Conservation (phyloP, 35 echinoderm and acorn worm species). For the Apostichopus parvimensis region DNA sequence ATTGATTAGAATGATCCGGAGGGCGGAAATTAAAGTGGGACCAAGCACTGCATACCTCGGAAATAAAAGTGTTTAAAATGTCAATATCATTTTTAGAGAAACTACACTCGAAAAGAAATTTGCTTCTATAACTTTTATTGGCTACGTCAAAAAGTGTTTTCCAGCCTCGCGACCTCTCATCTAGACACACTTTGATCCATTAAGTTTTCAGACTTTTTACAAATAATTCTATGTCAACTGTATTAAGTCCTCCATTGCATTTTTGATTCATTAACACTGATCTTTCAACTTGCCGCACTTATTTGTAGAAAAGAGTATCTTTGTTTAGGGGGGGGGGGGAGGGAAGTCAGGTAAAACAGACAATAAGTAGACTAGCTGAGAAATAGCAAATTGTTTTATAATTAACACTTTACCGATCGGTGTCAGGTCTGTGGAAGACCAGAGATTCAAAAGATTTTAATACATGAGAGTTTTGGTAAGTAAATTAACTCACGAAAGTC, state of each 20-base stretch:
- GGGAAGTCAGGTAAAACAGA: not conserved
- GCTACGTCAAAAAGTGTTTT: not conserved
- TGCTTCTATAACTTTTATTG: not conserved
- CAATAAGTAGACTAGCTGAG: not conserved
- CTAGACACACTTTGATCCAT: not conserved
- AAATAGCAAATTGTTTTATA: not conserved
- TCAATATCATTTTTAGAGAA: not conserved
- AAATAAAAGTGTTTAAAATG: not conserved
- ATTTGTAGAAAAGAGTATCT: not conserved
- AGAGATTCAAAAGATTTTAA: not conserved
- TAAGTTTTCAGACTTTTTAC: not conserved
- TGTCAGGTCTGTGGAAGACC: not conserved
- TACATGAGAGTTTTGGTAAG: not conserved
- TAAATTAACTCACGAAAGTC: not conserved
- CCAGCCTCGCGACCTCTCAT: not conserved
- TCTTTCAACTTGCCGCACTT: not conserved
- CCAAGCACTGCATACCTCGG: not conserved
- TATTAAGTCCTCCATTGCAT: conserved; percentile 2
- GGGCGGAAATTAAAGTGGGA: not conserved
- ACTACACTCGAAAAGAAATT: not conserved
- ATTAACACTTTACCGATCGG: not conserved
- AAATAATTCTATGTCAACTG: not conserved
- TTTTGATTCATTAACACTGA: not conserved
- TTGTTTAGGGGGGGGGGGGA: not conserved
- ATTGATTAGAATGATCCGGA: not conserved